Conservation (phyloP, 2,797 vertebrate genomes). For the Pseudomugil tenellus region DNA sequence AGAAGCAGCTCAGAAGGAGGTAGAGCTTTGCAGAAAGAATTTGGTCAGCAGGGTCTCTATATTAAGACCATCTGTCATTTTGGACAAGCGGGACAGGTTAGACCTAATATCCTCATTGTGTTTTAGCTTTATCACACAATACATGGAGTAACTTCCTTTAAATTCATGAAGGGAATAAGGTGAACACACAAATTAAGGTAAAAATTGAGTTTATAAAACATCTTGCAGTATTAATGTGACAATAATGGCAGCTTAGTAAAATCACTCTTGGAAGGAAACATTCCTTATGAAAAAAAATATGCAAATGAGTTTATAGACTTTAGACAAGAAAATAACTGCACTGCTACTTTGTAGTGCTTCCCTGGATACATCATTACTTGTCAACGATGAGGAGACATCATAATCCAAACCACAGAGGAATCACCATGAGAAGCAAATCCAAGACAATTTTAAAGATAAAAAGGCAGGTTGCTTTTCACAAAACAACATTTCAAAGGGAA, state of each 20-base stretch:
- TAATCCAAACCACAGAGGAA: neutral
- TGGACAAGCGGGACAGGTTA: constrained; percentile 58
- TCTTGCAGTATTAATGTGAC: too few relatives aligned
- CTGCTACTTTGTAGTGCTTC: too few relatives aligned
- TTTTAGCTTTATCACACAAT: constrained; percentile 16
- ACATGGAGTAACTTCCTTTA: neutral
- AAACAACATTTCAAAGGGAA: neutral
- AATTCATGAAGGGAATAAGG: too few relatives aligned
- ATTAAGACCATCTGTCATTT: constrained; percentile 69
- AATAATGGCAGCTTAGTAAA: too few relatives aligned
- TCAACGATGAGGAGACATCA: neutral
- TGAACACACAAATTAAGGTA: neutral
- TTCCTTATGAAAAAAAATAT: neutral
- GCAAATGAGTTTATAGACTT: neutral
- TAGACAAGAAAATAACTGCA: neutral
- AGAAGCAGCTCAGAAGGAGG: constrained; percentile 58
- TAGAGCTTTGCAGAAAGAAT: constrained; percentile 57
- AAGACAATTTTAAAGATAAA: neutral
- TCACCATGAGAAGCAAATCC: neutral
- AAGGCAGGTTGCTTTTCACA: neutral
- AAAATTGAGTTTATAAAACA: neutral
- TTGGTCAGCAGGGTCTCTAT: constrained; percentile 56
- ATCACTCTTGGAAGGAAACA: neutral
- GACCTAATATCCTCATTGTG: constrained; percentile 27
- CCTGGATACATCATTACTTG: neutral